Conservation (phyloP, 2,888 invertebrate genomes). For the Tetheella fluctuosa region DNA sequence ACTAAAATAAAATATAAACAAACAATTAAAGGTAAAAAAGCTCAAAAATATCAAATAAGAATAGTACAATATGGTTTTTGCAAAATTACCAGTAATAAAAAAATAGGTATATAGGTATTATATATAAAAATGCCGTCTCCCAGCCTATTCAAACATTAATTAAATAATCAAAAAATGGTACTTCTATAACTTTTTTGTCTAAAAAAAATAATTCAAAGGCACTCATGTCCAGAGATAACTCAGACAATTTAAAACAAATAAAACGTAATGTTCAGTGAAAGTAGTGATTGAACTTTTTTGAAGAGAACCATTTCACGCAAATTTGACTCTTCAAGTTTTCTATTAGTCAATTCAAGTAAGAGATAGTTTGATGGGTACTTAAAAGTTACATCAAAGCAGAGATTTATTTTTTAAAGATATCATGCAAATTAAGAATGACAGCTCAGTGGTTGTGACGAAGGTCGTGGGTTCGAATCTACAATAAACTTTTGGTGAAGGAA, state of each 20-base stretch:
- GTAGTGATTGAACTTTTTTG: background rate
- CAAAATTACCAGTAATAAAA: too few species aligned
- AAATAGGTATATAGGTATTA: too few species aligned
- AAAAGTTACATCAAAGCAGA: background rate
- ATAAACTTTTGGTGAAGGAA: too few species aligned
- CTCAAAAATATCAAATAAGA: too few species aligned
- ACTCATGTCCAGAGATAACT: background rate
- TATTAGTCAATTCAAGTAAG: background rate
- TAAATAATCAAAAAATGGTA: too few species aligned
- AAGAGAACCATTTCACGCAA: background rate
- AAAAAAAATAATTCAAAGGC: background rate
- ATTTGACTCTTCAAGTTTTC: background rate
- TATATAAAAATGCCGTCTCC: background rate
- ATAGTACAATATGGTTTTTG: too few species aligned
- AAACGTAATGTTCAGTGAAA: background rate
- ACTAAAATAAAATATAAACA: too few species aligned
- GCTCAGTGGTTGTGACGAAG: too few species aligned
- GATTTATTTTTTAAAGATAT: background rate
- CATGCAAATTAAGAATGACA: background rate
- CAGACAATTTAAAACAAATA: constrained; percentile 1
- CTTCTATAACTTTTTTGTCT: background rate
- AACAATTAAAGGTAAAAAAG: too few species aligned
- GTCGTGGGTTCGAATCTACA: too few species aligned
- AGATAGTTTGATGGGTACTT: background rate
- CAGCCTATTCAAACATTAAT: background rate